Percentiles rank a stretch among this genome's conserved stretches.
These are phyloP conservation scores for Argentina silus DNA, from an alignment of 2,797 vertebrate genomes.

Conservation along the genomic window DNA sequence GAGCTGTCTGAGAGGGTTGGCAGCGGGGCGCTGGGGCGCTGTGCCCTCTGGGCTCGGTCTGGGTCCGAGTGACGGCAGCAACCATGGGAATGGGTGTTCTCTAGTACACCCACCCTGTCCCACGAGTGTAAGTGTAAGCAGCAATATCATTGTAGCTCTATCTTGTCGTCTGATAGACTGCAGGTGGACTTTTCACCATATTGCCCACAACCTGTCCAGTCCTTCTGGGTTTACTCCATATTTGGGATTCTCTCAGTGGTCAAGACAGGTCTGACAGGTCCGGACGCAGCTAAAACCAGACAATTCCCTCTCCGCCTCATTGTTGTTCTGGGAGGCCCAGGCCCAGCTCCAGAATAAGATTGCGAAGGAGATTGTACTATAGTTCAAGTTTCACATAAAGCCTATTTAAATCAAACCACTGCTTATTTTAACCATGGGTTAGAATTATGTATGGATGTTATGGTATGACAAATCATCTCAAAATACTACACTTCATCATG, in stretches of 20 bases:
- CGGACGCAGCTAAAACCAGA: conserved; percentile 40
- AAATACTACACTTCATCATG: background rate
- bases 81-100: conserved; percentile 77
- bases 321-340: conserved; percentile 47
- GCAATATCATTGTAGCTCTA: too few relatives aligned
- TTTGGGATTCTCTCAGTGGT: too few relatives aligned
- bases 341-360: conserved; percentile 28
- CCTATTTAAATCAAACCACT: conserved; percentile 16
- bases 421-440: conserved; percentile 34
- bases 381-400: conserved; percentile 10
- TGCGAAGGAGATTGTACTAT: background rate
- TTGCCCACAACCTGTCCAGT: too few relatives aligned
- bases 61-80: conserved; percentile 66
- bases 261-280: background rate
- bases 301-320: conserved; percentile 25
- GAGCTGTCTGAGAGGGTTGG: conserved; percentile 59
- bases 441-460: background rate
- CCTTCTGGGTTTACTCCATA: too few relatives aligned
- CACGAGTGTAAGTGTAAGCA: too few relatives aligned
- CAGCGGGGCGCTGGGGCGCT: conserved; percentile 27
- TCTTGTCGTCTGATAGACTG: too few relatives aligned
- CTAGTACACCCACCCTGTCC: too few relatives aligned
- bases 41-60: conserved; percentile 54
- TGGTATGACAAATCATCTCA: too few relatives aligned
- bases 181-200: too few relatives aligned